Base-by-base conservation (phyloP, 2,888 invertebrate genomes). In the Thecophora atra region DNA sequence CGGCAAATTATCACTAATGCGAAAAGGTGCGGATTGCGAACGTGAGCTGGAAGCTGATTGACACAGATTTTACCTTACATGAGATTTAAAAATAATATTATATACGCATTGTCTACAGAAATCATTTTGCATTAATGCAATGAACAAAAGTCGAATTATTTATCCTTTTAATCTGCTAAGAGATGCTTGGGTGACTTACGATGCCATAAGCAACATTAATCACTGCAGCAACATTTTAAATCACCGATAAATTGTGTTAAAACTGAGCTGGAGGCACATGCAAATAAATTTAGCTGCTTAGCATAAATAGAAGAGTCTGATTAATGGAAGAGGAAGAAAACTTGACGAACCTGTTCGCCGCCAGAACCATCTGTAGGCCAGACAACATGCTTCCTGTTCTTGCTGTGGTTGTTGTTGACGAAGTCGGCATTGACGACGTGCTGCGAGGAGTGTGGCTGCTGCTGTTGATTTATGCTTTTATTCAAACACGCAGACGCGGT, bases 311-410 rank as follows among this genome's bases (percentile, higher is more conserved):
- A 51, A 69, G 54, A 54, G 37, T 47, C 17, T n/a, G 13, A n/a
- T 47, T 5, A 17, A 17, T 24, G 8, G 51, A 28, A 65, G 26
- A 67, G 54, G 51, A 70, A 76, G 73, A 79, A 79, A 80, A 79
- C 80, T 79, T 79, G 77, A 82, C 81, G 77, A 79, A 80, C 79
- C 81, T 81, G 81, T 78, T 80, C 79, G 72, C 73, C 74, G 42
- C 75, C 64, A 74, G 75, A 71, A 74, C 74, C 74, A 72, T 77
- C 77, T 76, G 75, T 77, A 72, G 77, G 74, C 78, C 78, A 79
- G 70, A 76, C 76, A 71, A 64, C 60, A 70, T 76, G 78, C 76
- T 74, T 75, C 74, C 75, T 77, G 71, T 74, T 72, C 62, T 37
- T 64, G 65, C 66, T 69, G 71, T 67, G 51, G 67, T 70, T 75